Conservation (phyloP, 2,113 vertebrate genomes). For the Larimichthys crocea region DNA sequence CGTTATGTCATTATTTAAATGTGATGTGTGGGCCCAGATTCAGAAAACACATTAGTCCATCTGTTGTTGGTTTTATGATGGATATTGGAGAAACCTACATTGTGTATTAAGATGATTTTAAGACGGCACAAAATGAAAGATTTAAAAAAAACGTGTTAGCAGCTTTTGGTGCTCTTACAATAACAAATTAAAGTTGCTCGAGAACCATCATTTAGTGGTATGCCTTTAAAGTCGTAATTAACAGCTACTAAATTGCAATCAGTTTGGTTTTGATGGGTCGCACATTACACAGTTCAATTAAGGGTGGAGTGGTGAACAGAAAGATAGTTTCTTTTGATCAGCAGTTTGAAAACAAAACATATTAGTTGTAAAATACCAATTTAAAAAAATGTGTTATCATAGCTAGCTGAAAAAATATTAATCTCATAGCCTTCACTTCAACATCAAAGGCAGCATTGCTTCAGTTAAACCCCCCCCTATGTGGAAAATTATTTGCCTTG, state of each 20-base stretch:
- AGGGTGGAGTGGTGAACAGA: not conserved
- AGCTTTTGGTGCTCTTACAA: not conserved
- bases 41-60: not conserved
- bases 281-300: not conserved
- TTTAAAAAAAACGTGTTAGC: not conserved
- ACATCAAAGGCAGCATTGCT: constrained; percentile 1
- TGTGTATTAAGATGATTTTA: not conserved
- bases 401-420: not conserved
- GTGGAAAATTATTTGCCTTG: constrained; percentile 41
- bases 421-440: not conserved
- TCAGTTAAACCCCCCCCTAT: constrained; percentile 4
- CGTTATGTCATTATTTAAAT: not conserved
- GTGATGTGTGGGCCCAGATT: not conserved
- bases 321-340: not conserved
- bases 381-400: not conserved
- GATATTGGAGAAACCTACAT: not conserved
- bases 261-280: not conserved
- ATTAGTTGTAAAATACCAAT: not conserved
- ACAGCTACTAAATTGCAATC: not conserved
- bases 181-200: not conserved
- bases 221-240: not conserved
- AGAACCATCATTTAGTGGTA: not conserved
- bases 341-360: not conserved
- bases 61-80: not conserved
- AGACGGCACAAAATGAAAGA: not conserved